A percentile compares a stretch with the other conserved stretches of the same genome.
Evolutionary conservation across 2,797 vertebrate genomes (phyloP).

Genomic region (Chelon labrosus): DNA sequence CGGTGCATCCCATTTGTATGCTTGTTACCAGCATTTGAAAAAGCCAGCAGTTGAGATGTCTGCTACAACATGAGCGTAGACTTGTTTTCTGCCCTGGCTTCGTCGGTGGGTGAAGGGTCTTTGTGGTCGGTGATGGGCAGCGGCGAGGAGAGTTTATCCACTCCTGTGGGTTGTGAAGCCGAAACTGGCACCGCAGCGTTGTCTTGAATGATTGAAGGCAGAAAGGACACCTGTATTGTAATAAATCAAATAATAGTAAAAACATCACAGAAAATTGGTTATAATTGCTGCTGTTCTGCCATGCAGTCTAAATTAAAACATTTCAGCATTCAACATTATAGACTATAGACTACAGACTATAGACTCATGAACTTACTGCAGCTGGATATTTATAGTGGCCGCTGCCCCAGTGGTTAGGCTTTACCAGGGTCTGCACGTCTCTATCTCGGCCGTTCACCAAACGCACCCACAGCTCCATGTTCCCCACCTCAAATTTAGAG

Average conservation of each 20-base stretch:
- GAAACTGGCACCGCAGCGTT: background rate
- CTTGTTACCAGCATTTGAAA: background rate
- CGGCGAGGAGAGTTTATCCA: slow-evolving; percentile 24
- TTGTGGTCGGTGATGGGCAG: slow-evolving; percentile 51
- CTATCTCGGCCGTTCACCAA: slow-evolving; percentile 83
- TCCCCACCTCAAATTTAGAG: slow-evolving; percentile 72
- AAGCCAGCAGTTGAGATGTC: too few species aligned
- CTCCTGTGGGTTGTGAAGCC: background rate
- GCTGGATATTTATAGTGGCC: slow-evolving; percentile 78
- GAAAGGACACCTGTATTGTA: slow-evolving; percentile 59
- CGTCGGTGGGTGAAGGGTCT: slow-evolving; percentile 72
- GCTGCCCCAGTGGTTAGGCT: slow-evolving; percentile 68
- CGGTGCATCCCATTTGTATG: too few species aligned
- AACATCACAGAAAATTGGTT: background rate
- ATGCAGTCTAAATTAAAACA: too few species aligned
- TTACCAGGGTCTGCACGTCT: slow-evolving; percentile 74
- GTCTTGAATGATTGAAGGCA: slow-evolving; percentile 4
- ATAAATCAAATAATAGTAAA: background rate
- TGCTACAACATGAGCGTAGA: too few species aligned
- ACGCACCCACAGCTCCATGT: slow-evolving; percentile 84
- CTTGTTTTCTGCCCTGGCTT: background rate
- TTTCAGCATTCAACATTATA: background rate
- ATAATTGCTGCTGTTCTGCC: too few species aligned
- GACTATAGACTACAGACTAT: too few species aligned
- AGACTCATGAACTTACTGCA: slow-evolving; percentile 58